A percentile compares a stretch with the other conserved stretches of the same genome.
Conservation (phyloP, 35 echinoderm and acorn worm species). For the Stichopus chloronotus region DNA sequence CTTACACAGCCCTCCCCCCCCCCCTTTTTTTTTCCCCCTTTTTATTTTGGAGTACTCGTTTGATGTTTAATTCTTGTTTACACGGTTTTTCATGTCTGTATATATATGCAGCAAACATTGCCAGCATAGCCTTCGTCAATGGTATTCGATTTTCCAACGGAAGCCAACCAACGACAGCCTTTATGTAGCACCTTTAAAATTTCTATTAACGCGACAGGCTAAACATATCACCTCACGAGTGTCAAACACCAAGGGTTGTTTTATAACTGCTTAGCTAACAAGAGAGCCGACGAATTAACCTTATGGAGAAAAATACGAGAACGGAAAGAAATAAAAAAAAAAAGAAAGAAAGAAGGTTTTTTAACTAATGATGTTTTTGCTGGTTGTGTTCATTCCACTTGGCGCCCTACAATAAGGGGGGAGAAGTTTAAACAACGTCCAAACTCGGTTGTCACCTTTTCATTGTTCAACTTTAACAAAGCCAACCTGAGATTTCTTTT, state of each 20-base stretch:
- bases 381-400: slow-evolving; percentile 28
- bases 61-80: background rate
- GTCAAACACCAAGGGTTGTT: background rate
- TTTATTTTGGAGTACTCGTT: too few species aligned
- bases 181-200: background rate
- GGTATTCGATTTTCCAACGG: too few species aligned
- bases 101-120: slow-evolving; percentile 14
- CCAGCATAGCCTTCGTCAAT: background rate
- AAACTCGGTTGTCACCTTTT: slow-evolving; percentile 17
- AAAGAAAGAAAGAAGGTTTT: background rate
- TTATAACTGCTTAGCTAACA: slow-evolving; percentile 42
- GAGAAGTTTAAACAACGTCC: slow-evolving; percentile 29
- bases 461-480: slow-evolving; percentile 29
- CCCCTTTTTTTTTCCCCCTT: too few species aligned
- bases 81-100: too few species aligned
- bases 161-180: background rate
- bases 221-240: slow-evolving; percentile 24
- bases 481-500: slow-evolving; percentile 25
- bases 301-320: background rate
- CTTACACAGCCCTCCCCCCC: too few species aligned
- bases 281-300: background rate
- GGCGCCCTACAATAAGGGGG: slow-evolving; percentile 19
- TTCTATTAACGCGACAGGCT: slow-evolving; percentile 22
- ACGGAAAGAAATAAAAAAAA: too few species aligned
- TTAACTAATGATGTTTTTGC: slow-evolving; percentile 48